Base-by-base conservation (phyloP, 2,113 vertebrate species). In the Rhea pennata region DNA sequence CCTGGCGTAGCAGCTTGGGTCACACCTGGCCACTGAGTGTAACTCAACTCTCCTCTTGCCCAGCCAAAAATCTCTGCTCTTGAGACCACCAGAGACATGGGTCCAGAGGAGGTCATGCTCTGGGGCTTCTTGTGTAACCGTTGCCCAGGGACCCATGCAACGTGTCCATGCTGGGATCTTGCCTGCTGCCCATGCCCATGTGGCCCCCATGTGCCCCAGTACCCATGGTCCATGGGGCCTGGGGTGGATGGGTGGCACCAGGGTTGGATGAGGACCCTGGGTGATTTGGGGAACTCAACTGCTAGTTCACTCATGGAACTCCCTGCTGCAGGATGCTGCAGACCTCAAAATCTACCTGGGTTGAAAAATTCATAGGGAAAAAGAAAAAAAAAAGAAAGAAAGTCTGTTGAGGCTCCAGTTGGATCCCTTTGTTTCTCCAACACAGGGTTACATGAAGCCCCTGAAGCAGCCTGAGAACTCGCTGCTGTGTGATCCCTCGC, bases 371-470 rank as follows among this genome's bases (percentile, higher is more conserved):
- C 46, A 1, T 6, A 0, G 65, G 33, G 29, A 33, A 23, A 26
- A 39, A 29, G 31, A 31, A 27, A 64, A 51, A 51, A 36, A 36
- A 36, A 36, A 36, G 36, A 36, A 36, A 36, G 36, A 48, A 39
- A 67, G 6, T 9, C 36, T 4, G 2, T 2, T 2, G 1, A 20
- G 16, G 22, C 11, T 20, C 16, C 3, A 0, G 29, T 61, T 40
- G 36, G 51, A 42, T 4, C 12, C 15, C 36, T 76, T 24, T 33
- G 4, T 48, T 29, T 53, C 84, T 40, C 65, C 5, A 10, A 16
- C 31, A 0, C 97, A 99, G 99, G 99, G 99, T 69, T 99, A 99
- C 97, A 99, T 99, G 99, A 99, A 99, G 97, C 99, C 99, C 0
- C 98, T 99, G 97, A 99, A 99, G 97, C 99, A 99, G 93, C 98